These are phyloP conservation scores for Ametastegia equiseti DNA, from an alignment of 2,888 invertebrate species.

Conservation along the genomic window DNA sequence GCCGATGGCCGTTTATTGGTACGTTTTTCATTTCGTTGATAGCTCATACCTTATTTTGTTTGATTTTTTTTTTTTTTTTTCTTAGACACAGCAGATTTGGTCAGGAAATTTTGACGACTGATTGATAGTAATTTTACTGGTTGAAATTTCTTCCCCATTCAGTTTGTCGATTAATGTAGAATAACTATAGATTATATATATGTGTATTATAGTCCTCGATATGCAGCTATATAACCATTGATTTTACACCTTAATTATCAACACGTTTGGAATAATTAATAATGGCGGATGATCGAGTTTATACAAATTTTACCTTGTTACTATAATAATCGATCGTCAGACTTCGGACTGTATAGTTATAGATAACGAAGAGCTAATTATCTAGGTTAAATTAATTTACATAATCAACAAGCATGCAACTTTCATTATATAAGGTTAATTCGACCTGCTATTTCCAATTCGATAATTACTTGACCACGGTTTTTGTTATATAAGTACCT, in stretches of 20 bases:
- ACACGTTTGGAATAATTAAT: neutral
- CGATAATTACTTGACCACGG: neutral
- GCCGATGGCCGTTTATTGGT: constrained; percentile 31
- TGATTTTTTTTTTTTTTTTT: neutral
- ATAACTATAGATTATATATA: too few relatives aligned
- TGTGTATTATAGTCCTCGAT: neutral
- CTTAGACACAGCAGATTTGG: neutral
- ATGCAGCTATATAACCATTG: neutral
- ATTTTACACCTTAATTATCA: neutral
- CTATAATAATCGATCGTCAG: constrained; percentile 21
- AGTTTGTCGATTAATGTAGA: neutral
- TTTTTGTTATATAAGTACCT: neutral
- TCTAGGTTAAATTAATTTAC: constrained; percentile 1
- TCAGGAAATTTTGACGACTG: neutral
- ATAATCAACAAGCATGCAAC: constrained; percentile 12
- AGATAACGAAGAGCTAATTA: neutral
- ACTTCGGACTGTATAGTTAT: neutral
- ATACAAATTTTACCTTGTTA: constrained; percentile 18
- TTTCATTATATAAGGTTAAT: neutral
- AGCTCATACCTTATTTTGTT: too few relatives aligned
- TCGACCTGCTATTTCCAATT: neutral
- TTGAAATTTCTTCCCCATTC: neutral
- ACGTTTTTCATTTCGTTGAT: constrained; percentile 39
- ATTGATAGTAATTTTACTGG: neutral
- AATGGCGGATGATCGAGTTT: neutral